Evolutionary conservation across 2,888 invertebrate species (phyloP), one percentile per base, ranked within the genome.

Genomic region (Synergus laeviventris): DNA sequence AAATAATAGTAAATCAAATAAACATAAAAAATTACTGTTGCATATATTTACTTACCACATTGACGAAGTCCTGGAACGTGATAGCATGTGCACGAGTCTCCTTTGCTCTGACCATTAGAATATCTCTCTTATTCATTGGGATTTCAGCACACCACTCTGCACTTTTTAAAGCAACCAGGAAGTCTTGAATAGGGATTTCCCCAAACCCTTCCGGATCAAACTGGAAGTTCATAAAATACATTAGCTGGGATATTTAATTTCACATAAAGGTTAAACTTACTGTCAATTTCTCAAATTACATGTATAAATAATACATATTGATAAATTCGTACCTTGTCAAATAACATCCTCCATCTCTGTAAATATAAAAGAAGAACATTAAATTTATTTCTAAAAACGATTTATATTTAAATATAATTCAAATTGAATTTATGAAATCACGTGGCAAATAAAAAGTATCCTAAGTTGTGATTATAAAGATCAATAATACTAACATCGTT

Each of bases 131-230:
- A 87, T 95, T 95, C 80, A 93, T 92, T 84, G 95, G 94, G 89
- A 96, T 94, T 91, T 95, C 95, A 82, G 94, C 93, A 88, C 93
- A 93, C 92, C 96, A 96, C 88, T 96, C 96, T n/a, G 94, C 93
- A 82, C 95, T 94, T 87, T 94, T 94, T 85, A 97, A 92, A 21
- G 96, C 96, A 84, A 93, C 92, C 84, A 96, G 89, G 91, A 97
- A 96, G 89, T 97, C 97, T 74, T 95, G 94, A 93, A 97, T 95
- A 62, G 96, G 96, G 87, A 97, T 97, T 92, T 97, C 97, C 12
- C 97, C 97, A 88, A 97, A 97, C 60, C 97, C 97, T 92, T 97
- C 97, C 11, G 96, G 96, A 92, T 97, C 97, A 89, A 96, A 97
- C 96, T 97, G 92, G 8, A 77, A 39, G 7, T 18, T 4, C 5